Evolutionary conservation across 2,113 vertebrate species (phyloP).

Genomic region (Eulemur rufifrons): DNA sequence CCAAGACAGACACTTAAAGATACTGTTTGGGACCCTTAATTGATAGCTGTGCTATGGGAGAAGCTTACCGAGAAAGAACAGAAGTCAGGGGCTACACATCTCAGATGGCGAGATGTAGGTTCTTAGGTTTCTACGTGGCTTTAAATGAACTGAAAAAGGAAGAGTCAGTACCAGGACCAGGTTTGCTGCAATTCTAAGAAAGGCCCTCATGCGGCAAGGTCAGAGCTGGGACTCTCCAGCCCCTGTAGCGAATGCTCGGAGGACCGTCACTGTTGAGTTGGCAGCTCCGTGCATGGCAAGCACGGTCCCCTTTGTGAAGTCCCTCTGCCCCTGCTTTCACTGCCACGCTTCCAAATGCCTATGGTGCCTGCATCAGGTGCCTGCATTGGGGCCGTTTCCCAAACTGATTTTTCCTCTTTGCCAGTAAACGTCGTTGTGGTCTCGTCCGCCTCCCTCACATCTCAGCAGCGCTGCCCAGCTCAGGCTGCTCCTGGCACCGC

Average conservation of each 20-base stretch:
- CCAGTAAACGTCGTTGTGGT: neutral
- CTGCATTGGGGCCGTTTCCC: no score
- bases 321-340: no score
- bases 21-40: neutral
- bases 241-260: neutral
- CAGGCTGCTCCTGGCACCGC: neutral
- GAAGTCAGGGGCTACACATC: neutral
- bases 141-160: neutral
- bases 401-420: neutral
- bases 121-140: neutral
- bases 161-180: neutral
- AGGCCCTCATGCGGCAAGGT: neutral
- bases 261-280: neutral
- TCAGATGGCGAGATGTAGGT: neutral
- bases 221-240: fast-evolving
- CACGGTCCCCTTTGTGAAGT: neutral
- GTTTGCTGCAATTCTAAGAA: neutral
- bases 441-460: neutral
- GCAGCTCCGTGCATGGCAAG: neutral
- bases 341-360: neutral
- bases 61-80: neutral
- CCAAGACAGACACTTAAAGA: neutral
- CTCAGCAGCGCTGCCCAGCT: neutral
- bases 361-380: neutral
- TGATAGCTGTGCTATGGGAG: fast-evolving